Evolutionary conservation across 2,888 invertebrate species (phyloP), one percentile per base, ranked within the genome.

Genomic region (Drosophila multiciliata): DNA sequence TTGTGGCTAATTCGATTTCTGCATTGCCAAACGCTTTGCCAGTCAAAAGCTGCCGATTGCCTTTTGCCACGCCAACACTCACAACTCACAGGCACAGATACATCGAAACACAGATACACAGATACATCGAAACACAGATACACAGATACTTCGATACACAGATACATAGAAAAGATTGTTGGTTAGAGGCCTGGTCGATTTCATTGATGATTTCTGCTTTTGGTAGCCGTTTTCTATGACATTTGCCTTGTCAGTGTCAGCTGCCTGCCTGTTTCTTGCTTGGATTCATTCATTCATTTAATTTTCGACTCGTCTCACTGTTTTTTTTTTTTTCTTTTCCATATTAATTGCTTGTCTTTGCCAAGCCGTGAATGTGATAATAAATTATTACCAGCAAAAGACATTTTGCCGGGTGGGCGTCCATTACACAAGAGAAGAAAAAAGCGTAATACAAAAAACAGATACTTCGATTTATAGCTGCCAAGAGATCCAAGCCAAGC

Each of bases 1-100:
- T 90, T 78, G 89, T 69, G 82, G 83, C 90, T 88, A 90, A 91
- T 91, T 91, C 87, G 82, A 82, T 78, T 89, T 78, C 84, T 80
- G 81, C 80, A 83, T 83, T 80, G 80, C 78, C 87, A 85, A 85
- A 90, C 85, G 87, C 81, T 90, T 89, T 83, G 75, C 89, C 66
- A 86, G 75, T 83, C 84, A 79, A 87, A 85, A 89, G 82, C 84
- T 80, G 84, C 84, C 89, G 89, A 90, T 90, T 75, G 86, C 86
- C 76, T 76, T 70, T 61, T 67, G 73, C 76, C 52, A 83, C 90
- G 87, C 89, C 85, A 83, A 90, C 90, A 83, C 88, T 75, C 50
- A 49, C 20, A 65, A 29, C 29, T 29, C 40, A 66, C 49, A 69
- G 59, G 73, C 68, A 57, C 8, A 66, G 52, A 66, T 60, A 82